Conservation (phyloP, 2,113 vertebrate genomes). For the Etheostoma cragini region DNA sequence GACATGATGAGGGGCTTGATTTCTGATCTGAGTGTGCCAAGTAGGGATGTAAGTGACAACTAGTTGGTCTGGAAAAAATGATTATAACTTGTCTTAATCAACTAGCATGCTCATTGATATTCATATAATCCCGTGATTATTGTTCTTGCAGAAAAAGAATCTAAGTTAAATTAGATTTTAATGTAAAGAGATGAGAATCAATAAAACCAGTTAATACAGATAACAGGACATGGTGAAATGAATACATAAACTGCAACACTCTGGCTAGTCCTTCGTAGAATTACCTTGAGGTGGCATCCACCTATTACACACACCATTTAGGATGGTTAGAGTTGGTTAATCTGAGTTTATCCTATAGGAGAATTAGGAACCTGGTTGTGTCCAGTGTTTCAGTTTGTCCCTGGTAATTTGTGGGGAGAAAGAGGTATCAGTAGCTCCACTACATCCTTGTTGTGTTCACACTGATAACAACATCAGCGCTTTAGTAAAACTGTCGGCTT, state of each 20-base stretch:
- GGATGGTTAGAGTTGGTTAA: neutral
- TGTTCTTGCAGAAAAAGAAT: neutral
- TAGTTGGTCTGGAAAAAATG: conserved; percentile 14
- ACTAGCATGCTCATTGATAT: conserved; percentile 20
- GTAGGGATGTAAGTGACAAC: conserved; percentile 6
- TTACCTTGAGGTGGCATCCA: neutral
- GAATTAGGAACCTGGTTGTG: neutral
- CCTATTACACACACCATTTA: neutral
- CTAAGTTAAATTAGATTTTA: neutral
- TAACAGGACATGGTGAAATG: neutral
- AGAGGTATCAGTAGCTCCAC: conserved; percentile 44
- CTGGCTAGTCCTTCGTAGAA: neutral
- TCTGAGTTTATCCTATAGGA: neutral
- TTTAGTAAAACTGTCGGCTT: conserved; percentile 51
- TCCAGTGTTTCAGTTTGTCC: neutral
- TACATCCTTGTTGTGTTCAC: conserved; percentile 46
- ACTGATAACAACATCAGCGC: conserved; percentile 66
- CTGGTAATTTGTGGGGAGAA: conserved; percentile 15
- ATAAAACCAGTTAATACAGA: neutral
- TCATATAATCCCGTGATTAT: neutral
- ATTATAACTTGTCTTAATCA: neutral
- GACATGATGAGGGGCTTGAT: conserved; percentile 2
- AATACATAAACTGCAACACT: neutral
- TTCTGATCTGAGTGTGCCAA: conserved; percentile 16
- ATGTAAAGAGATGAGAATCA: neutral